Evolutionary conservation across 1,140 invertebrate genomes (phyloP).

Genomic region (Lysiphlebus fabarum): DNA sequence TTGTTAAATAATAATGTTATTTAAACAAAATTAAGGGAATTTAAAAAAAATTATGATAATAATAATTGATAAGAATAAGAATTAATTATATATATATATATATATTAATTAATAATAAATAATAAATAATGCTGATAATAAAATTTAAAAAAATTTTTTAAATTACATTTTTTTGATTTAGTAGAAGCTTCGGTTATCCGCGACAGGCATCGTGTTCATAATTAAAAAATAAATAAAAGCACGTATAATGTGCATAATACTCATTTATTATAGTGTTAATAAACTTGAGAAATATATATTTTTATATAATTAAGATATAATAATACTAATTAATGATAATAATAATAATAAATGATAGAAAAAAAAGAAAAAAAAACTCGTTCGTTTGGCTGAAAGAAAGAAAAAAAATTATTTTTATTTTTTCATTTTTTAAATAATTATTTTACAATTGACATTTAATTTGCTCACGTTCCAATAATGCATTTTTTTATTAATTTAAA

Average conservation of each 20-base stretch:
- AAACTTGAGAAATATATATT: conserved; percentile 54
- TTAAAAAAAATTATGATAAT: conserved; percentile 24
- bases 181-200: conserved; percentile 55
- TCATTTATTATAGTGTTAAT: conserved; percentile 58
- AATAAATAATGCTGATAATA: background rate
- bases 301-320: conserved; percentile 56
- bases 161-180: conserved; percentile 46
- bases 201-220: conserved; percentile 54
- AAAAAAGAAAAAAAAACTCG: conserved; percentile 27
- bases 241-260: conserved; percentile 53
- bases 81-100: too few relatives aligned
- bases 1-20: conserved; percentile 11
- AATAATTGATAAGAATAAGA: conserved; percentile 9
- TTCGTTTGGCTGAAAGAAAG: background rate
- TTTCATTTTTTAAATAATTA: background rate
- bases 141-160: too few relatives aligned
- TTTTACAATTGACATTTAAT: background rate
- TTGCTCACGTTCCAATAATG: too few relatives aligned
- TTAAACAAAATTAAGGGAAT: conserved; percentile 23
- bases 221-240: conserved; percentile 25
- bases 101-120: conserved; percentile 29
- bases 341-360: conserved; percentile 37
- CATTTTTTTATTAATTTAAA: too few relatives aligned
- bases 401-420: background rate
- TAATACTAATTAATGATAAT: conserved; percentile 26